phyloP scores from a whole-genome alignment of 2,797 vertebrate species.

The Pygocentrus nattereri region DNA sequence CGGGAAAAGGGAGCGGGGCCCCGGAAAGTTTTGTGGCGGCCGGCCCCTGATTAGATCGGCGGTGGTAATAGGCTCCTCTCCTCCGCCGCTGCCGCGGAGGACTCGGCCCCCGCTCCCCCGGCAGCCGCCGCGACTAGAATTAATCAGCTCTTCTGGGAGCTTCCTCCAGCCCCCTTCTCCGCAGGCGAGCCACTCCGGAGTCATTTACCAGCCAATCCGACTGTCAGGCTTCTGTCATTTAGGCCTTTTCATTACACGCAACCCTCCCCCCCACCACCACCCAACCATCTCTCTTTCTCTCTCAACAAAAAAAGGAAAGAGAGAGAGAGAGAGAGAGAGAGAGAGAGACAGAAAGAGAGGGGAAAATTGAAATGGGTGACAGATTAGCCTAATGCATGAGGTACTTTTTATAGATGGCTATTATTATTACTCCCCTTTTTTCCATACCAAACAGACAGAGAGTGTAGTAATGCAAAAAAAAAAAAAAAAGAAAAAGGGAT shows the following conservation, averaged over 20 bases:
- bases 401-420: conserved; percentile 84
- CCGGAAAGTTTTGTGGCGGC: conserved; percentile 88
- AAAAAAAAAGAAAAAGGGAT: neutral
- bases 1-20: conserved; percentile 69
- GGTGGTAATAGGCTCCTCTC: conserved; percentile 98
- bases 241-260: conserved; percentile 94
- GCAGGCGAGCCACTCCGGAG: conserved; percentile 96
- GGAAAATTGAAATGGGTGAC: conserved; percentile 89
- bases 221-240: conserved; percentile 99
- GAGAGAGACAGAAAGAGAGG: conserved; percentile 40
- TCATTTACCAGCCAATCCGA: conserved; percentile 99
- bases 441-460: conserved; percentile 79
- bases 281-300: conserved; percentile 59
- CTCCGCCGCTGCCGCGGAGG: conserved; percentile 77
- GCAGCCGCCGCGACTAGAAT: conserved; percentile 98
- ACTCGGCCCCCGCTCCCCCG: conserved; percentile 76
- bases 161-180: conserved; percentile 89
- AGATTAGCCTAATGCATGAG: conserved; percentile 90
- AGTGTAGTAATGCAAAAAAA: conserved; percentile 71
- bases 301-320: conserved; percentile 73
- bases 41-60: conserved; percentile 98
- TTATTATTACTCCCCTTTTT: conserved; percentile 82
- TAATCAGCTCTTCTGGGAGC: conserved; percentile 99
- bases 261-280: conserved; percentile 52
- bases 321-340: conserved; percentile 73